Evolutionary conservation across 2,113 vertebrate species (phyloP).

Genomic region (Clarias batrachus): DNA sequence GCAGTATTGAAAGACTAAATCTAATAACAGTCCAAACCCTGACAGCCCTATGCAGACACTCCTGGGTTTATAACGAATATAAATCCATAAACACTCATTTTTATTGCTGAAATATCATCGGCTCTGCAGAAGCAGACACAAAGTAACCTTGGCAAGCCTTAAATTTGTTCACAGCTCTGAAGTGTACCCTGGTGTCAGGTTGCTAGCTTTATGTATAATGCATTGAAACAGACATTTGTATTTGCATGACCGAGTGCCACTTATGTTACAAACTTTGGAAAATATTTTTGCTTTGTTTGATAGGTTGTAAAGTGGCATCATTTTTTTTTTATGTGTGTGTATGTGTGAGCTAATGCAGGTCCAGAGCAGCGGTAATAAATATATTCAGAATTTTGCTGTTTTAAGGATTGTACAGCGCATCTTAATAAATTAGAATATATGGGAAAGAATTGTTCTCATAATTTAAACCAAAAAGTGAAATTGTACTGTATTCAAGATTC

Average conservation of each 20-base stretch:
- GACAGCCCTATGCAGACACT: conserved; percentile 33
- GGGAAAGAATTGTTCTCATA: too few species aligned
- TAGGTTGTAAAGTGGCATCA: neutral
- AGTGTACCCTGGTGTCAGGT: neutral
- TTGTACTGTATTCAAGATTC: too few species aligned
- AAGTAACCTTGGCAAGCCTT: conserved; percentile 16
- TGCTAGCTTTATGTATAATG: conserved; percentile 8
- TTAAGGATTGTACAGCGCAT: neutral
- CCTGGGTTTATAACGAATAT: conserved; percentile 34
- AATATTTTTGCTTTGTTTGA: neutral
- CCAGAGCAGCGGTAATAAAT: neutral
- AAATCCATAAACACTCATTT: conserved; percentile 40
- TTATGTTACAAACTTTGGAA: neutral
- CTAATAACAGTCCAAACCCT: conserved; percentile 23
- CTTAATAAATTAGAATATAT: too few species aligned
- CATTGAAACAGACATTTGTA: neutral
- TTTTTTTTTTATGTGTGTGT: neutral
- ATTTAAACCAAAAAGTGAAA: too few species aligned
- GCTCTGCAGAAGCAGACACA: conserved; percentile 17
- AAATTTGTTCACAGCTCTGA: neutral
- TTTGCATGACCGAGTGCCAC: neutral
- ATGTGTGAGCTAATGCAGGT: neutral
- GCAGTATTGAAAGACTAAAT: conserved; percentile 30
- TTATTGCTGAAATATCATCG: conserved; percentile 27
- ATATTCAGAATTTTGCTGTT: neutral